Conservation (phyloP, 2,113 vertebrate species). For the Rhinichthys klamathensis region DNA sequence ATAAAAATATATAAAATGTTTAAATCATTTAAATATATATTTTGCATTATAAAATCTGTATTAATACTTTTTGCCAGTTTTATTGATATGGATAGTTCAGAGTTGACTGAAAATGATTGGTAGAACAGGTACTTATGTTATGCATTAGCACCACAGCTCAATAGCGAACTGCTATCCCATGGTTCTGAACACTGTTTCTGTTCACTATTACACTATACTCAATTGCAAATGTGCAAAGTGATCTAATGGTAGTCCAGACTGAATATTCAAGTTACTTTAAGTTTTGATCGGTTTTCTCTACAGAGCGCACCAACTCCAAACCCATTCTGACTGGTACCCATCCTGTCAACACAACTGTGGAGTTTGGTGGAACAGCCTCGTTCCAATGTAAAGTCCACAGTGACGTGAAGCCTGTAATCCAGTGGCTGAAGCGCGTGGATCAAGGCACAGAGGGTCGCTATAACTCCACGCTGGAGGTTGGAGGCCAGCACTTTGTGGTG, state of each 20-base stretch:
- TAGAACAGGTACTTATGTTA: neutral
- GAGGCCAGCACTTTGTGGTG: slow-evolving; percentile 68
- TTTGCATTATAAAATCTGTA: neutral
- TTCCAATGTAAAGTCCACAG: slow-evolving; percentile 72
- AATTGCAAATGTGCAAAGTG: neutral
- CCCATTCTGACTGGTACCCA: slow-evolving; percentile 68
- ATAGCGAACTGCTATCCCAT: neutral
- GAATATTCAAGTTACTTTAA: neutral
- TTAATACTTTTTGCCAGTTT: neutral
- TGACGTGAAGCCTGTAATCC: slow-evolving; percentile 69
- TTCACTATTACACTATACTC: neutral
- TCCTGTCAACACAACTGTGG: slow-evolving; percentile 71
- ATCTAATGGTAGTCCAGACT: neutral
- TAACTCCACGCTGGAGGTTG: slow-evolving; percentile 70
- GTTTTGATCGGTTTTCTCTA: neutral
- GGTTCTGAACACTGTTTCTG: neutral
- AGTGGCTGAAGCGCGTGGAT: slow-evolving; percentile 69
- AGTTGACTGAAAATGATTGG: neutral
- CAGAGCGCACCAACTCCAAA: slow-evolving; percentile 70
- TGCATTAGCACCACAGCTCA: neutral
- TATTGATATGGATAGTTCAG: neutral
- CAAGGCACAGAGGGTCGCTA: slow-evolving; percentile 61
- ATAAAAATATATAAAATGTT: neutral
- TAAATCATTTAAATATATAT: neutral
- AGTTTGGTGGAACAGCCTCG: slow-evolving; percentile 68